phyloP scores from a whole-genome alignment of 2,888 invertebrate genomes.

The Monopis laevigella region DNA sequence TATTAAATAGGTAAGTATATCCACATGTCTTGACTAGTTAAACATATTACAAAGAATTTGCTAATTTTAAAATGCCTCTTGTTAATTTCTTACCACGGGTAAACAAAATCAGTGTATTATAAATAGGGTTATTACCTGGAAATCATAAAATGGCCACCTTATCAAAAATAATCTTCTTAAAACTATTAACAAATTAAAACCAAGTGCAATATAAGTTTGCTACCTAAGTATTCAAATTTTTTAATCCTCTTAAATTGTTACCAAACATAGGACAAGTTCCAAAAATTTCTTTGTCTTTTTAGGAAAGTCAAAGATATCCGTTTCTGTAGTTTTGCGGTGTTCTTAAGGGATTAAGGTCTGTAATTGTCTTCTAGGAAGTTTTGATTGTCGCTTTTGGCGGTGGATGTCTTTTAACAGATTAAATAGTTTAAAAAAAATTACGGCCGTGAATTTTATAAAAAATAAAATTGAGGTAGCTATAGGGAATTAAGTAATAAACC shows the following conservation, averaged over 20 bases:
- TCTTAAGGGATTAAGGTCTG: not conserved
- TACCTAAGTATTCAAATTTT: not conserved
- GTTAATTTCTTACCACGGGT: too few species aligned
- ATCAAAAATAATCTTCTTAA: too few species aligned
- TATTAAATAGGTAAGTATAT: too few species aligned
- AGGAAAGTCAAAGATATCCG: not conserved
- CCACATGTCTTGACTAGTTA: too few species aligned
- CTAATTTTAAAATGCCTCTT: too few species aligned
- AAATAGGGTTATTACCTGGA: not conserved
- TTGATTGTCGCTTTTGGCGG: not conserved
- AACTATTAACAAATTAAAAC: not conserved
- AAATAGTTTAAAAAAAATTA: not conserved
- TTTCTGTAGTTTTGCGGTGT: not conserved
- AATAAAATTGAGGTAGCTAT: too few species aligned
- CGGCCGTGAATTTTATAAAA: too few species aligned
- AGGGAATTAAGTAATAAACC: too few species aligned
- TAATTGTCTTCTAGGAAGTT: not conserved
- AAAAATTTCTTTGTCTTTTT: not conserved
- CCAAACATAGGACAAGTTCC: not conserved
- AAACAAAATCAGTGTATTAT: too few species aligned
- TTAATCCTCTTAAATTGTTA: slow-evolving; percentile 3
- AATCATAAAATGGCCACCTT: not conserved
- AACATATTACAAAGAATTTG: too few species aligned
- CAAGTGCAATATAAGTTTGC: slow-evolving; percentile 6
- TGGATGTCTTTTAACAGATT: not conserved